Base-by-base conservation (phyloP, 37 sponge, comb jelly and placozoan genomes). In the Cliona cf. orientalis region DNA sequence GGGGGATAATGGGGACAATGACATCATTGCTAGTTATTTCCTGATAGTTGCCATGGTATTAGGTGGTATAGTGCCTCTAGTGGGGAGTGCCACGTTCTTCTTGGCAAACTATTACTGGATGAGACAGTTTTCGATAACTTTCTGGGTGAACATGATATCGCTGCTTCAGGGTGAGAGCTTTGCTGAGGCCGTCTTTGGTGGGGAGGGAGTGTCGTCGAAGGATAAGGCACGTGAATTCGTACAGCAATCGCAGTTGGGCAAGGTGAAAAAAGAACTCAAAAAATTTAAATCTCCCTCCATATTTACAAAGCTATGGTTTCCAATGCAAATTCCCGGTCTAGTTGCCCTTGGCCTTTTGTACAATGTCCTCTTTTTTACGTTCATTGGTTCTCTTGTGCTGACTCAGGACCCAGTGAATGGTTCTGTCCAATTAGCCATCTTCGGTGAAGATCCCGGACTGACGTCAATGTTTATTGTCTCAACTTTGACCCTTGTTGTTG, bases 71-170 rank as follows among this genome's bases (percentile, higher is more conserved):
- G 33, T 87, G 29, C 87, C 87, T 36, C 39, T 80, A 1, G 66
- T 66, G 12, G 87, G 87, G 2, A 44, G 64, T 4, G 11, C 37
- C 22, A 34, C 69, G 1, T 87, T 69, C 60, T 80, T 87, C 74
- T 17, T 80, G 5, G 80, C 73, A 35, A 87, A 87, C 40, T 80
- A 80, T 36, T 87, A 67, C 37, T 73, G 74, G 80, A 74, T 80
- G 42, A 46, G 64, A 43, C 55, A 87, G 22, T 87, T 87, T 44
- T 44, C 80, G 7, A 55, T 80, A 28, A 57, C 81, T 2, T 75
- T 87, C 31, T 87, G 66, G 60, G 42, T 87, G 11, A 58, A 87
- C 39, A 87, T 87, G 80, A 64, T 87, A 22, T 63, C 75, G 12
- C 25, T 87, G 43, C 75, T 87, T 12, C 81, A 87, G 44, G 68